These are phyloP conservation scores for Ectemnius cavifrons DNA, from an alignment of 2,888 invertebrate genomes.

Conservation along the genomic window DNA sequence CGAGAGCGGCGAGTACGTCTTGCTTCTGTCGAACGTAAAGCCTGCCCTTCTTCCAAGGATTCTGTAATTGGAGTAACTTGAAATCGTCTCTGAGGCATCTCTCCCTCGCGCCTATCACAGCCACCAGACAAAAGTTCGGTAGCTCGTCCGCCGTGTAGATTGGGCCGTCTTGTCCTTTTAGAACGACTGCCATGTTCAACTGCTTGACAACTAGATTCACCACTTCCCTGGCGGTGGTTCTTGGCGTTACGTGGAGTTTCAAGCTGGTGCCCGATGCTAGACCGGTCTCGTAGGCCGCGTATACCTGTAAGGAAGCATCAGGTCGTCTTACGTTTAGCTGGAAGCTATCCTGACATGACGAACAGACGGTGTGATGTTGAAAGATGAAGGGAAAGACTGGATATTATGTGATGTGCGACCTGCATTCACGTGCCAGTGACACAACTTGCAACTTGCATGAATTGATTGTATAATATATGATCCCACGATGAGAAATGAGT, in stretches of 20 bases:
- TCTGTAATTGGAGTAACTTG: constrained; percentile 93
- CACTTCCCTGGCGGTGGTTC: constrained; percentile 96
- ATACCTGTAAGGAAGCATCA: constrained; percentile 85
- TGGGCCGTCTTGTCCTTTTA: constrained; percentile 92
- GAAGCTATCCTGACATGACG: not conserved
- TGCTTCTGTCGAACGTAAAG: constrained; percentile 95
- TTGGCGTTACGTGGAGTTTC: constrained; percentile 94
- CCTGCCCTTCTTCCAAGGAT: constrained; percentile 97
- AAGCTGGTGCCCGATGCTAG: constrained; percentile 95
- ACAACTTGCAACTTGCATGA: not conserved
- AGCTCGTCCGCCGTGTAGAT: constrained; percentile 91
- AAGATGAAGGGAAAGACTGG: not conserved
- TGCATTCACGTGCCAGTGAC: constrained; percentile 1
- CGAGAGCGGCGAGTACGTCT: constrained; percentile 91
- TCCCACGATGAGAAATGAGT: no score
- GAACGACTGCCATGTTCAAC: constrained; percentile 93
- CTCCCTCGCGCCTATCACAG: constrained; percentile 96
- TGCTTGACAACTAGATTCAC: constrained; percentile 97
- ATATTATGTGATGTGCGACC: not conserved
- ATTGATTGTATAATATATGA: no score
- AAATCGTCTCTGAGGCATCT: constrained; percentile 96
- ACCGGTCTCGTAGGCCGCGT: constrained; percentile 97
- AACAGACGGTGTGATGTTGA: not conserved
- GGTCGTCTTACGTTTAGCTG: not conserved
- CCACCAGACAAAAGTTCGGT: constrained; percentile 94